Evolutionary conservation across 2,797 vertebrate species (phyloP).

Genomic region (Kryptolebias ocellatus): DNA sequence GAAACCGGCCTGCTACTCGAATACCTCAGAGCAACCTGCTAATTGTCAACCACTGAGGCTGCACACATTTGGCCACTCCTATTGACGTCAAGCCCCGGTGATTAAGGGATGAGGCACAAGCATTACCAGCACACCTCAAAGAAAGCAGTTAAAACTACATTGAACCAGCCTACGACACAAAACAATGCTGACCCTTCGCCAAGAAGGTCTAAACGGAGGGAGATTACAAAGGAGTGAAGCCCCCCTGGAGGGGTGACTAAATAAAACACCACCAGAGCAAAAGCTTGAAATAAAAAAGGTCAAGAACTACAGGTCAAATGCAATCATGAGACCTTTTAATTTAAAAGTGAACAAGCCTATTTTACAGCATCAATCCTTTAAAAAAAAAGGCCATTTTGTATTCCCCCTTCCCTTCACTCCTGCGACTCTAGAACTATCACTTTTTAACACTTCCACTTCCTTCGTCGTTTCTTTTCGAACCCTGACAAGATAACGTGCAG

Average conservation of each 20-base stretch:
- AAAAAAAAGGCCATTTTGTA: background rate
- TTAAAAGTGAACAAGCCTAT: background rate
- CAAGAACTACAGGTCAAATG: background rate
- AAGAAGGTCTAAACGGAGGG: no score
- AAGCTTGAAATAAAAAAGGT: background rate
- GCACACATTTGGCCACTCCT: constrained; percentile 57
- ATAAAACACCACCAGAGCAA: background rate
- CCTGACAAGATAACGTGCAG: background rate
- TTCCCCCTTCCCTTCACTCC: background rate
- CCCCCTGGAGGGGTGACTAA: background rate
- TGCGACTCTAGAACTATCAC: no score
- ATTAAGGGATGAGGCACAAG: constrained; percentile 71
- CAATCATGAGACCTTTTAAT: background rate
- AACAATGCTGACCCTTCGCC: background rate
- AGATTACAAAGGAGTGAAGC: background rate
- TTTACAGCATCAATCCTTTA: background rate
- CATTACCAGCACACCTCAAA: constrained; percentile 31
- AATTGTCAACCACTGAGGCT: constrained; percentile 36
- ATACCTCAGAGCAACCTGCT: constrained; percentile 25
- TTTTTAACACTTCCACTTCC: no score
- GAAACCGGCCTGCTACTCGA: constrained; percentile 27
- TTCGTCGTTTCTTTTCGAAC: no score
- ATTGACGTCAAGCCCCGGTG: constrained; percentile 69
- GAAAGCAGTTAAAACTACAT: constrained; percentile 28
- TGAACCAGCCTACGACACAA: constrained; percentile 9